phyloP scores from a whole-genome alignment of 1,140 invertebrate species.

The Drosophila lini region DNA sequence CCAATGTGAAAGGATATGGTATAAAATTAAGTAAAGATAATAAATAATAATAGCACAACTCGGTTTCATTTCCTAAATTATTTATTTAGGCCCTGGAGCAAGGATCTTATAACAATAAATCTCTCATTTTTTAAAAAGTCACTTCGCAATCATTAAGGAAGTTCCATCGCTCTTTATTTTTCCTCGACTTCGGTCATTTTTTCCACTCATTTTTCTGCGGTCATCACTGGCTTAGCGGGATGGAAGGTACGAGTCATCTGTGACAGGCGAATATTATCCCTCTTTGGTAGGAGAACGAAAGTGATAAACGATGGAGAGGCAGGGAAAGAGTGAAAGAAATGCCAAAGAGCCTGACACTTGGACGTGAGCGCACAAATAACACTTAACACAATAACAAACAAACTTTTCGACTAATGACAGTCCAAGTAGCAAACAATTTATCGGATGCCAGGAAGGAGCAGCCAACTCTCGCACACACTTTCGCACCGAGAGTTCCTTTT shows the following conservation, averaged over 20 bases:
- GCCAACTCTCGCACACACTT: constrained; percentile 33
- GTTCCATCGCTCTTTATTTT: constrained; percentile 29
- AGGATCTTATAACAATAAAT: constrained; percentile 37
- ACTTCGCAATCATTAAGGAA: constrained; percentile 56
- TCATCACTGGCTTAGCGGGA: constrained; percentile 41
- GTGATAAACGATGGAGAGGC: constrained; percentile 71
- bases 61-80: not conserved
- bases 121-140: constrained; percentile 32
- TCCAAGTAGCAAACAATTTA: constrained; percentile 83
- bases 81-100: not conserved
- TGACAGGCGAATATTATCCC: constrained; percentile 66
- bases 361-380: constrained; percentile 81
- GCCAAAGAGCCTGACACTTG: constrained; percentile 72
- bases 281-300: constrained; percentile 54
- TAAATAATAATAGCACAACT: not conserved
- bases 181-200: constrained; percentile 14
- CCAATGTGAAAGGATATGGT: not conserved
- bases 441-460: constrained; percentile 67
- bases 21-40: not conserved
- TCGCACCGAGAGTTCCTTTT: constrained; percentile 55
- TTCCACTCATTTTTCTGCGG: constrained; percentile 54
- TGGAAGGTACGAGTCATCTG: constrained; percentile 50
- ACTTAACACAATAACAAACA: constrained; percentile 84
- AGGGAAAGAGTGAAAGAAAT: constrained; percentile 24
- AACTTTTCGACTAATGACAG: constrained; percentile 84